These are phyloP conservation scores for Cantharis lateralis DNA, from an alignment of 2,888 invertebrate species.

Conservation along the genomic window DNA sequence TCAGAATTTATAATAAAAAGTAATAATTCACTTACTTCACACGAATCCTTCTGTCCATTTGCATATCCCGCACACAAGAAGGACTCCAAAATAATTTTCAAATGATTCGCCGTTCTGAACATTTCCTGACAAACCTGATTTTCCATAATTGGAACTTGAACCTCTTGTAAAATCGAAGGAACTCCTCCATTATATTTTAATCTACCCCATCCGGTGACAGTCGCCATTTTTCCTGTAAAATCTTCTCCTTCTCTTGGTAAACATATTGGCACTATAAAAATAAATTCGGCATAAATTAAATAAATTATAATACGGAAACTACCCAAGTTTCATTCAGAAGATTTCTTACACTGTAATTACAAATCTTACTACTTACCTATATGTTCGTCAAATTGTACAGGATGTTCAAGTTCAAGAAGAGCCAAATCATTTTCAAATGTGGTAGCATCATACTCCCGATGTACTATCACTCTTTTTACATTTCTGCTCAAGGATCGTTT, in stretches of 20 bases:
- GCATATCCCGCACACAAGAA: conserved; percentile 93
- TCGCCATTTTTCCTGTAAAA: conserved; percentile 84
- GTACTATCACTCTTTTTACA: conserved; percentile 85
- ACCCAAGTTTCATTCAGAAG: no score
- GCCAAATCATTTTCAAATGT: conserved; percentile 94
- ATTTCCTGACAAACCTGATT: conserved; percentile 91
- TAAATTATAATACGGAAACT: no score
- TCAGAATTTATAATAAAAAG: background rate
- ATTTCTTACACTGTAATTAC: background rate
- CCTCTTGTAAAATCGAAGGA: conserved; percentile 87
- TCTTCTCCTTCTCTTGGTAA: conserved; percentile 80
- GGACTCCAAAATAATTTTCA: conserved; percentile 82
- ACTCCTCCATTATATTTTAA: conserved; percentile 90
- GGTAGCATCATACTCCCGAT: conserved; percentile 85
- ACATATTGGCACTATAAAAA: conserved; percentile 80
- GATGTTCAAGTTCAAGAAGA: conserved; percentile 80
- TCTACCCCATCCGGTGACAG: conserved; percentile 92
- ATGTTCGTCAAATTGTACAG: conserved; percentile 82
- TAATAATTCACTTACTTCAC: conserved; percentile 69
- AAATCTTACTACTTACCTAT: conserved; percentile 67
- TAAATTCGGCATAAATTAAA: background rate
- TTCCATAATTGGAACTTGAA: conserved; percentile 89
- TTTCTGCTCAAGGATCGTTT: conserved; percentile 79
- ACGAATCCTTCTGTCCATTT: conserved; percentile 89
- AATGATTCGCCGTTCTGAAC: conserved; percentile 89